A percentile compares a stretch with the other conserved stretches of the same genome.
Conservation (phyloP, 1,140 invertebrate genomes). For the Ridgeia piscesae region DNA sequence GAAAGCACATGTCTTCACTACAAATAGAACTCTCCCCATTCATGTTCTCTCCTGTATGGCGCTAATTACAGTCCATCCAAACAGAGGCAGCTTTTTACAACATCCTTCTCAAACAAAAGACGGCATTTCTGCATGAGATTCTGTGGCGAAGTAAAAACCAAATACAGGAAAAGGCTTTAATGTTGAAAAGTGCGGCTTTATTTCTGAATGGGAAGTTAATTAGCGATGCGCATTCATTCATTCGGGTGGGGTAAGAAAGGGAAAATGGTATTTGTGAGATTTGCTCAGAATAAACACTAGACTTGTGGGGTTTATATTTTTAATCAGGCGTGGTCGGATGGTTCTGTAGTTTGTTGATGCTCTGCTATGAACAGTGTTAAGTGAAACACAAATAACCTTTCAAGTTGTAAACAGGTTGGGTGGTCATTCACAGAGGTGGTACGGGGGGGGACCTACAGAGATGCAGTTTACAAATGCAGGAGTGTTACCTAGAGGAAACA, state of each 20-base stretch:
- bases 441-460: not conserved
- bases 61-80: not conserved
- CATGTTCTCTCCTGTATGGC: not conserved
- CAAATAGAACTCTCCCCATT: not conserved
- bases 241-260: not conserved
- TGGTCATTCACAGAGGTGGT: not conserved
- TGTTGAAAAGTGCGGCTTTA: not conserved
- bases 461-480: not conserved
- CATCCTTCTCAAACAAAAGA: not conserved
- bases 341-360: not conserved
- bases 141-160: not conserved
- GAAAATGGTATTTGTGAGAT: not conserved
- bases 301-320: not conserved
- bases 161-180: not conserved
- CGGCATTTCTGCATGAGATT: not conserved
- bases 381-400: not conserved
- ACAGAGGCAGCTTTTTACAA: not conserved
- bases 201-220: constrained; percentile 1
- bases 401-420: not conserved
- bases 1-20: not conserved
- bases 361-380: not conserved
- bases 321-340: not conserved
- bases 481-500: not conserved
- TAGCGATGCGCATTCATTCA: not conserved
- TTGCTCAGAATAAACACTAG: not conserved